Percentiles rank a stretch among this genome's conserved stretches.
Conservation (phyloP, 2,113 vertebrate species). For the Zosterops hypoxanthus region DNA sequence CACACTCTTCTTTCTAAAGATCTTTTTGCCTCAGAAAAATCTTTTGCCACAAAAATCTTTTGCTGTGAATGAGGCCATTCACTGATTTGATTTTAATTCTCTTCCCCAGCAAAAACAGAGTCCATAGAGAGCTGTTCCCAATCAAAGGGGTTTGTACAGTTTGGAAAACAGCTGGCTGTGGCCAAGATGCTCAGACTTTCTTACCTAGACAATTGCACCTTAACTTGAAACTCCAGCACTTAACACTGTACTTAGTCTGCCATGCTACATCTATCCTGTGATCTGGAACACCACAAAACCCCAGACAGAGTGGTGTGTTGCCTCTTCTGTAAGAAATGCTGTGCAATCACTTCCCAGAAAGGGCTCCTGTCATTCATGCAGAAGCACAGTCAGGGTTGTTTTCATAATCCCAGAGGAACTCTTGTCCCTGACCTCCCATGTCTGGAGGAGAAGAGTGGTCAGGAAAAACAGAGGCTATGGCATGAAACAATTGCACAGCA, state of each 20-base stretch:
- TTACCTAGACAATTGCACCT: neutral
- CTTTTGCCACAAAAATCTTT: neutral
- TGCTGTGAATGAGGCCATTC: neutral
- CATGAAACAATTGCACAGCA: neutral
- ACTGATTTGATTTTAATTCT: neutral
- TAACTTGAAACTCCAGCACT: neutral
- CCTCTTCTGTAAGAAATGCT: neutral
- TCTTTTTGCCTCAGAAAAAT: neutral
- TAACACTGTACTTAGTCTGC: neutral
- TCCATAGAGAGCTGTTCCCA: fast-evolving
- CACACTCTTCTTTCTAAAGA: neutral
- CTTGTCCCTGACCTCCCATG: neutral
- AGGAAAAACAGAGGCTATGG: neutral
- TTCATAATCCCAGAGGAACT: neutral
- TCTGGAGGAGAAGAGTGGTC: neutral
- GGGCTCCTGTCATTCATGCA: neutral
- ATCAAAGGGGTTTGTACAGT: neutral
- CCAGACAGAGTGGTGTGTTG: neutral
- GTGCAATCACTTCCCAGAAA: neutral
- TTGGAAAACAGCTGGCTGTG: neutral
- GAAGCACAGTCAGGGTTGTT: neutral
- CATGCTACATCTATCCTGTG: neutral
- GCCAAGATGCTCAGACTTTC: neutral
- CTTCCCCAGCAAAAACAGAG: neutral
- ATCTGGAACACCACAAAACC: neutral